Evolutionary conservation across 2,888 invertebrate genomes (phyloP), one percentile per base, ranked within the genome.

Genomic region (Gandaritis pyraliata): DNA sequence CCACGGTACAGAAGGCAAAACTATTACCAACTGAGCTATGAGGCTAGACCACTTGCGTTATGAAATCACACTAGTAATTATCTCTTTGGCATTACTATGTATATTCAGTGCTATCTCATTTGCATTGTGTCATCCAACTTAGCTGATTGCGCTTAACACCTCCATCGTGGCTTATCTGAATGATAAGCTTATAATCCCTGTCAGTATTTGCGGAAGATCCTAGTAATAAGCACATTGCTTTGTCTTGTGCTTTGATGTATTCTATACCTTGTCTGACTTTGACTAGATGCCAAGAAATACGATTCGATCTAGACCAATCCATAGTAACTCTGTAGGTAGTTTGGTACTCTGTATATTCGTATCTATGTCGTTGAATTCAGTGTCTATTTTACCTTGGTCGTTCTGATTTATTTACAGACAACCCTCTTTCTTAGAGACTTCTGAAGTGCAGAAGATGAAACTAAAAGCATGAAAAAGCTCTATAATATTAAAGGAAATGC

Each of bases 61-160:
- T 29, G 29, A 52, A 59, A 39, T 59, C 51, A 52, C 59, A 66
- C 65, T 59, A 15, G 58, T 61, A 56, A 55, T 56, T 41, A 36
- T 48, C 47, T 38, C 49, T 13, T 12, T 45, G 33, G 11, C n/a
- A 23, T 5, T 33, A 8, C 30, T 33, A 12, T 39, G 15, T 49
- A 2, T 45, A 45, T 15, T 11, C 13, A 39, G 15, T 51, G 43
- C 7, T 48, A 23, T 47, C 38, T 47, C 47, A 56, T 56, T 51
- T 56, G 52, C 61, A 56, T 47, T 51, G 47, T 29, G 46, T 47
- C 54, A 50, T 41, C 47, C 23, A 23, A 51, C 51, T 50, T 51
- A 13, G 36, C 41, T 49, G 60, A 60, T 54, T 49, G 38, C 46
- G 46, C 23, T 41, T 36, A 50, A 23, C 53, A 54, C 48, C 41